phyloP scores from a whole-genome alignment of 2,797 vertebrate species.

The Gorsachius magnificus region DNA sequence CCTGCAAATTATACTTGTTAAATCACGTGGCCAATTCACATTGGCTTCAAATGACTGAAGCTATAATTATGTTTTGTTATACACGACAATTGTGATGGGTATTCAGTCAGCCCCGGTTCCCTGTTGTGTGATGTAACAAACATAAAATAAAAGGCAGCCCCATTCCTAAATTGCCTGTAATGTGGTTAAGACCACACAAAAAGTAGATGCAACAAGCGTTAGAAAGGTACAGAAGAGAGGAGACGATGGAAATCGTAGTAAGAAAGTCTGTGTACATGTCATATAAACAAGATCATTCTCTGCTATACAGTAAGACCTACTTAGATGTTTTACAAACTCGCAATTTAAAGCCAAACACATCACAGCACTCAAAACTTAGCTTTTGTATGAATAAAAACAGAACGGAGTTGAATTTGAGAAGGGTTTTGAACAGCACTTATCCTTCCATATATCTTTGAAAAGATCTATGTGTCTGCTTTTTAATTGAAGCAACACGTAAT shows the following conservation, averaged over 20 bases:
- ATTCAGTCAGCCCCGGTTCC: neutral
- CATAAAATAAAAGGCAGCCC: neutral
- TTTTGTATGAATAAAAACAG: neutral
- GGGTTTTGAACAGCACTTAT: neutral
- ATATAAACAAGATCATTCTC: neutral
- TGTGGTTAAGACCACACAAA: conserved; percentile 4
- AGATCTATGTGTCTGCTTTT: neutral
- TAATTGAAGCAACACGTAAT: neutral
- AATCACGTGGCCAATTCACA: neutral
- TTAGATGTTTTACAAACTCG: neutral
- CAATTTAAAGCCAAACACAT: conserved; percentile 5
- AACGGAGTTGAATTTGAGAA: neutral
- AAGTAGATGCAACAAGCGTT: neutral
- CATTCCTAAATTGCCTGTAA: neutral
- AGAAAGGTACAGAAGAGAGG: neutral
- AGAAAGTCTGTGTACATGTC: neutral
- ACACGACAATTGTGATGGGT: neutral
- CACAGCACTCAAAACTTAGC: neutral
- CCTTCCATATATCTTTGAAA: neutral
- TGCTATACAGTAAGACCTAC: neutral
- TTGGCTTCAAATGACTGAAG: conserved; percentile 12
- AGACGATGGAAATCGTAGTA: neutral
- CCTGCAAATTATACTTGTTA: neutral
- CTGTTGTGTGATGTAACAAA: conserved; percentile 9
- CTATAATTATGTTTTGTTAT: conserved; percentile 41